Evolutionary conservation across 1,140 invertebrate species (phyloP).

Genomic region (Whitmania pigra): DNA sequence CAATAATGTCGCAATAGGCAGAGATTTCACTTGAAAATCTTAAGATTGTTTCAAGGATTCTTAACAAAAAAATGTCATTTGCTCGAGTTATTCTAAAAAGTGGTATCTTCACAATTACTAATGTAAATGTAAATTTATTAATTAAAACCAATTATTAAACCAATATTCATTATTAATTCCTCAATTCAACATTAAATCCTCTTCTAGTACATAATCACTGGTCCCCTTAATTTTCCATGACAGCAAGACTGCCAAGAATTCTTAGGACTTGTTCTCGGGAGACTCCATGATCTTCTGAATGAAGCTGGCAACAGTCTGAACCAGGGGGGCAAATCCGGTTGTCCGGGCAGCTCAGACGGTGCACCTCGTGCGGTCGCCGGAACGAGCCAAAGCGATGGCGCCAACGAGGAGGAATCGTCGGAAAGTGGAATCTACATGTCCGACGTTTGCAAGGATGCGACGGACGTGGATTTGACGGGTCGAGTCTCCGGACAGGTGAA

Average conservation of each 20-base stretch:
- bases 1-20: no score
- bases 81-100: no score
- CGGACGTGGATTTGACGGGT: neutral
- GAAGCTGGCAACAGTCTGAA: neutral
- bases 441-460: neutral
- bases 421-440: neutral
- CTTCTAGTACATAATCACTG: neutral
- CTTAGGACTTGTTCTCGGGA: constrained; percentile 54
- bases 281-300: constrained; percentile 57
- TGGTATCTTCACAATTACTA: no score
- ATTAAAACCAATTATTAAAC: no score
- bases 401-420: neutral
- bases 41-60: no score
- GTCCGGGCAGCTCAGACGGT: neutral
- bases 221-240: constrained; percentile 18
- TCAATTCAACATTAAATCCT: neutral
- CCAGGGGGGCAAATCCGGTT: neutral
- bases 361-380: neutral
- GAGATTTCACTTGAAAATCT: no score
- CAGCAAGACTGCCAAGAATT: constrained; percentile 65
- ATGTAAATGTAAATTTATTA: no score
- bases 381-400: neutral
- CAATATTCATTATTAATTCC: no score
- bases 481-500: neutral
- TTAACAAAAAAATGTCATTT: no score